Conservation (phyloP, 2,113 vertebrate genomes). For the Hyaena hyaena region DNA sequence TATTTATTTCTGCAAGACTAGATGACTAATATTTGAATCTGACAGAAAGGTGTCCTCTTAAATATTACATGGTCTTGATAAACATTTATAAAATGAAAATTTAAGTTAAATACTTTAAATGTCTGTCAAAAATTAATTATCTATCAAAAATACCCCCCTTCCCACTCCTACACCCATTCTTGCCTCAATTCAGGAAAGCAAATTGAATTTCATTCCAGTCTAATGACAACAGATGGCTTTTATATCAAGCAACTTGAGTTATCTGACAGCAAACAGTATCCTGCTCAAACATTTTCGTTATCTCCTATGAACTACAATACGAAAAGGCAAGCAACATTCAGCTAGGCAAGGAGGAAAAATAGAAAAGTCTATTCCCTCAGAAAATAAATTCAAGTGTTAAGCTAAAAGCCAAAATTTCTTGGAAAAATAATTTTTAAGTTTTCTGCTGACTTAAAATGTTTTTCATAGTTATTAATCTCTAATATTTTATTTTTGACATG, state of each 20-base stretch:
- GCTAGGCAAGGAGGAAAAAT: not conserved
- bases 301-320: slow-evolving; percentile 9
- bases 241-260: slow-evolving; percentile 43
- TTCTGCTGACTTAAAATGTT: not conserved
- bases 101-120: slow-evolving; percentile 44
- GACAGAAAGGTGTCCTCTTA: not conserved
- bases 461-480: not conserved
- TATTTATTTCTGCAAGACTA: not conserved
- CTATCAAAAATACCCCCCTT: slow-evolving; percentile 57
- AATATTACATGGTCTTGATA: not conserved
- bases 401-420: slow-evolving; percentile 12
- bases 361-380: not conserved
- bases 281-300: slow-evolving; percentile 57
- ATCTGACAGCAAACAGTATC: slow-evolving; percentile 46
- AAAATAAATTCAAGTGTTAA: slow-evolving; percentile 22
- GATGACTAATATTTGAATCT: not conserved
- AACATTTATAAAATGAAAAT: slow-evolving; percentile 62
- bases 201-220: slow-evolving; percentile 58
- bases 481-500: not conserved
- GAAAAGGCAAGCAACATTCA: not conserved
- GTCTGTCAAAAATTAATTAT: slow-evolving; percentile 61
- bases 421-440: not conserved
- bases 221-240: slow-evolving; percentile 67
- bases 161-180: not conserved
- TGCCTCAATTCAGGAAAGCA: slow-evolving; percentile 40